Conservation (phyloP, 2,888 invertebrate genomes). For the Danaus chrysippus region DNA sequence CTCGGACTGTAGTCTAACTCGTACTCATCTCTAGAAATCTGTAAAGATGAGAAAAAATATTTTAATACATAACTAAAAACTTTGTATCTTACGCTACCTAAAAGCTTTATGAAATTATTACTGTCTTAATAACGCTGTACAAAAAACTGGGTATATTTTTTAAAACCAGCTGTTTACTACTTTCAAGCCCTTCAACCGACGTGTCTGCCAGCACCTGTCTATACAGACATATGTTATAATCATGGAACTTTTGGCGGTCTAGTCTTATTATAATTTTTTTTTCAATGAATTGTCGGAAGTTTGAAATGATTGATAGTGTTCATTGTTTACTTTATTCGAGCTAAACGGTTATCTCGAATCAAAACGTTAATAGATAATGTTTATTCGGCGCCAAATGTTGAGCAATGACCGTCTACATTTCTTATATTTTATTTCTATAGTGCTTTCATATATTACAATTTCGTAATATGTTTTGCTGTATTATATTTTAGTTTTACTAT, state of each 20-base stretch:
- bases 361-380: slow-evolving; percentile 25
- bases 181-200: slow-evolving; percentile 64
- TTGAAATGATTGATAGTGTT: slow-evolving; percentile 38
- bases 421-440: slow-evolving; percentile 39
- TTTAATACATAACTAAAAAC: slow-evolving; percentile 19
- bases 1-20: slow-evolving; percentile 68
- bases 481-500: slow-evolving; percentile 43
- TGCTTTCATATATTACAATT: slow-evolving; percentile 54
- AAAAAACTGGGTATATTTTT: slow-evolving; percentile 45
- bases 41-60: slow-evolving; percentile 46
- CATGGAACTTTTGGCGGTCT: slow-evolving; percentile 31
- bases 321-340: slow-evolving; percentile 14
- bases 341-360: slow-evolving; percentile 1
- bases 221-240: slow-evolving; percentile 46
- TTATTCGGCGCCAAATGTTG: slow-evolving; percentile 27
- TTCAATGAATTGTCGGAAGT: slow-evolving; percentile 58
- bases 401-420: slow-evolving; percentile 29
- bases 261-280: slow-evolving; percentile 29
- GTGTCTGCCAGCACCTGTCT: slow-evolving; percentile 68
- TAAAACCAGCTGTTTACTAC: slow-evolving; percentile 49
- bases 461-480: slow-evolving; percentile 46
- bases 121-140: too few species aligned
- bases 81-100: slow-evolving; percentile 11
- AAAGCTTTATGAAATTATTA: too few species aligned
- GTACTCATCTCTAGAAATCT: slow-evolving; percentile 74